phyloP scores from a whole-genome alignment of 2,797 vertebrate species.

The Poeciliopsis paucimaculata region DNA sequence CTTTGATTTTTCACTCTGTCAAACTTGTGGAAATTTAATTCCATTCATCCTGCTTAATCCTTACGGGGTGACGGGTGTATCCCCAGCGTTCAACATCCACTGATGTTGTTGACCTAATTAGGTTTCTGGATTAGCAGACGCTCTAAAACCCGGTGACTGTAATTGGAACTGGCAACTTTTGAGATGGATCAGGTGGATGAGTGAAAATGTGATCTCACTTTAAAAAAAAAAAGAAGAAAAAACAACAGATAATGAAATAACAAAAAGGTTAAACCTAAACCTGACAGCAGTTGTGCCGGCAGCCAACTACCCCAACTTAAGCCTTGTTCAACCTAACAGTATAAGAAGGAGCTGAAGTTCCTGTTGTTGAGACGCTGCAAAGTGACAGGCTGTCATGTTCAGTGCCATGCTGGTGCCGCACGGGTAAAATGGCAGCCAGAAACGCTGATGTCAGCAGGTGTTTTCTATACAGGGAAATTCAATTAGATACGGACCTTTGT shows the following conservation, averaged over 20 bases:
- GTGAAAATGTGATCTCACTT: not conserved
- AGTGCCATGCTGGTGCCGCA: not conserved
- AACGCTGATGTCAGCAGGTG: slow-evolving; percentile 41
- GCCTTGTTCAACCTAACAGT: not conserved
- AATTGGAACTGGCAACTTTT: not conserved
- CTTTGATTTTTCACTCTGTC: not conserved
- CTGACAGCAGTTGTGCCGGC: not conserved
- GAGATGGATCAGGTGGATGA: not conserved
- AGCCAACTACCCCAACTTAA: not conserved
- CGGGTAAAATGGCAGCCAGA: slow-evolving; percentile 16
- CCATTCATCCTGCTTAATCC: not conserved
- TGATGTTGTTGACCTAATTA: not conserved
- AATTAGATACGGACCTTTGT: slow-evolving; percentile 50
- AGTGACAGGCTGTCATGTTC: slow-evolving; percentile 6
- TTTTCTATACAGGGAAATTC: slow-evolving; percentile 44
- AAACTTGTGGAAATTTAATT: not conserved
- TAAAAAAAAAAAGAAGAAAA: not conserved
- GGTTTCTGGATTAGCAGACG: not conserved
- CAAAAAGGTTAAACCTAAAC: not conserved
- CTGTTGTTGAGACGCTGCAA: slow-evolving; percentile 10
- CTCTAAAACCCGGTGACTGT: not conserved
- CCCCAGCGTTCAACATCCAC: not conserved
- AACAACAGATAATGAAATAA: not conserved
- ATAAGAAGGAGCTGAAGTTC: not conserved
- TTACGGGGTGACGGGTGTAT: not conserved